These are phyloP conservation scores for Dolichotis patagonum DNA, from an alignment of 2,113 vertebrate species.

Conservation along the genomic window DNA sequence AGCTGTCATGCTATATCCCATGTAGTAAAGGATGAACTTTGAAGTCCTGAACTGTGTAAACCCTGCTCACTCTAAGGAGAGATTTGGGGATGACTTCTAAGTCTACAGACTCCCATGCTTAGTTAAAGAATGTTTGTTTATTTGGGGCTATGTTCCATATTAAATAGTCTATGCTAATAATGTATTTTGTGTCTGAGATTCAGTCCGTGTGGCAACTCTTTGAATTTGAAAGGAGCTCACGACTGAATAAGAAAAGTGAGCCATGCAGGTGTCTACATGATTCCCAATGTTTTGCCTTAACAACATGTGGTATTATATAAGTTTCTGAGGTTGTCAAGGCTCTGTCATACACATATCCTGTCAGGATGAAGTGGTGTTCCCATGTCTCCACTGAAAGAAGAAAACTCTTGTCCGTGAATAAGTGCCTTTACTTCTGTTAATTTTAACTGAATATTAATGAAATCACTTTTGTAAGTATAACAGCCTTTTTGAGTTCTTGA, in stretches of 20 bases:
- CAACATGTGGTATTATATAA: not conserved
- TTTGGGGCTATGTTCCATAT: not conserved
- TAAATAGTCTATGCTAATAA: not conserved
- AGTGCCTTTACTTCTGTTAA: not conserved
- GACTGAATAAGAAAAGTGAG: not conserved
- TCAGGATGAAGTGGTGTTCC: not conserved
- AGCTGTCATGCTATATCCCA: not conserved
- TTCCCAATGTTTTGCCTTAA: not conserved
- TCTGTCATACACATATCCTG: too few relatives aligned
- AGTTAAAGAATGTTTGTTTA: not conserved
- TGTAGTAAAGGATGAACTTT: not conserved
- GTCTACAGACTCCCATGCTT: not conserved
- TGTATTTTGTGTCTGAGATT: not conserved
- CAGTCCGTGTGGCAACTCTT: not conserved
- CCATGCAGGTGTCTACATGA: not conserved
- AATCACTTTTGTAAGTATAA: not conserved
- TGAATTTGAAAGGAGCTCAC: not conserved
- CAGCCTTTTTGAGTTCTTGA: not conserved
- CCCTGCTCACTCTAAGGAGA: not conserved
- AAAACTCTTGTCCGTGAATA: not conserved
- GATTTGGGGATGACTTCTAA: not conserved
- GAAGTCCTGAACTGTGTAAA: not conserved
- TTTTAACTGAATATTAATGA: not conserved
- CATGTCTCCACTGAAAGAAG: not conserved
- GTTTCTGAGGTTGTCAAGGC: not conserved